A percentile compares a stretch with the other conserved stretches of the same genome.
phyloP scores from a whole-genome alignment of 2,113 vertebrate species.

The Gallinago media region DNA sequence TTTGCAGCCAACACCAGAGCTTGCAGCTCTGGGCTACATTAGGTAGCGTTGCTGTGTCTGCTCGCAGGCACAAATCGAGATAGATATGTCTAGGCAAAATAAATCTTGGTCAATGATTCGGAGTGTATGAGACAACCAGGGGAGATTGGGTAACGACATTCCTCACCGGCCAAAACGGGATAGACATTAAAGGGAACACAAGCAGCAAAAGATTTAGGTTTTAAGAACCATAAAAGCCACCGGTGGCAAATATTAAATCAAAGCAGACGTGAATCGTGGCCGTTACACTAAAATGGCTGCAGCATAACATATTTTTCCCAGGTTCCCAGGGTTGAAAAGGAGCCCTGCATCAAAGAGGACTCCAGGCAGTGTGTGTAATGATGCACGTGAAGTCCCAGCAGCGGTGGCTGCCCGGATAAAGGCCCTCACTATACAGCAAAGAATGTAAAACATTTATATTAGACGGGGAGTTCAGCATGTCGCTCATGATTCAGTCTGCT shows the following conservation, averaged over 20 bases:
- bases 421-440: conserved; percentile 16
- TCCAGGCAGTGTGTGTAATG: conserved; percentile 10
- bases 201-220: not conserved
- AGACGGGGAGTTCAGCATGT: conserved; percentile 45
- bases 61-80: not conserved
- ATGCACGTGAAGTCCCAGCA: conserved; percentile 58
- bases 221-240: not conserved
- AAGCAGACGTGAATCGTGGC: not conserved
- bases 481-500: conserved; percentile 26
- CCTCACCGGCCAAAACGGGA: not conserved
- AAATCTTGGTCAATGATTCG: not conserved
- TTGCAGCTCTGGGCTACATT: not conserved
- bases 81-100: conserved; percentile 2
- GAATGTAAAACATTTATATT: conserved; percentile 66
- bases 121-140: not conserved
- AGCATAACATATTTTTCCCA: not conserved
- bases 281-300: not conserved
- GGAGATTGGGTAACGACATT: not conserved
- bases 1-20: not conserved
- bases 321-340: conserved; percentile 33
- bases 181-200: not conserved
- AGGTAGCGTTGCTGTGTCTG: not conserved
- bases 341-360: not conserved
- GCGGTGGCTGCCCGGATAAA: not conserved
- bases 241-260: not conserved